These are phyloP conservation scores for Heliothis virescens DNA, from an alignment of 1,140 invertebrate genomes.

Conservation along the genomic window DNA sequence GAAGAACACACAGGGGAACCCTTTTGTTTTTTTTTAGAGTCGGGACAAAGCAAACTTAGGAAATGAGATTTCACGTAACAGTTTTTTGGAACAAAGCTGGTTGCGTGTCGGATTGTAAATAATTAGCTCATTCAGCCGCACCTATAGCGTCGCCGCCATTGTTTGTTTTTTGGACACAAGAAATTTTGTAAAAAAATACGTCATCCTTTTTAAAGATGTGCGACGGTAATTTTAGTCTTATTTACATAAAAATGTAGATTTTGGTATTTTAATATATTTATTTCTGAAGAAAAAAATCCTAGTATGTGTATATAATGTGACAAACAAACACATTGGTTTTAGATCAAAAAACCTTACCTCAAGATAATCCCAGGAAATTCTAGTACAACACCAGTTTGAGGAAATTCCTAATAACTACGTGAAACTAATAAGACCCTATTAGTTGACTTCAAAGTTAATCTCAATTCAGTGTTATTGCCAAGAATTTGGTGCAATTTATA, in stretches of 20 bases:
- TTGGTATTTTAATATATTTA: slow-evolving; percentile 5
- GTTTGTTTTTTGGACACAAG: slow-evolving; percentile 70
- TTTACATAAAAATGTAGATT: slow-evolving; percentile 12
- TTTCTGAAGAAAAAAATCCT: not conserved
- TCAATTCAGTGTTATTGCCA: slow-evolving; percentile 46
- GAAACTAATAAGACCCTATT: slow-evolving; percentile 43
- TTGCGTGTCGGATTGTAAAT: slow-evolving; percentile 82
- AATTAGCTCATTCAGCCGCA: slow-evolving; percentile 79
- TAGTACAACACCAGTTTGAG: not conserved
- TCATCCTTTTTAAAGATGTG: slow-evolving; percentile 58
- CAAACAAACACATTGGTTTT: not conserved
- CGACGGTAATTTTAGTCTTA: slow-evolving; percentile 9
- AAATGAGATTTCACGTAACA: slow-evolving; percentile 81
- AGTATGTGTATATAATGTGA: too few relatives aligned
- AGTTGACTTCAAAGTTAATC: slow-evolving; percentile 60
- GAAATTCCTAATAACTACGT: slow-evolving; percentile 23
- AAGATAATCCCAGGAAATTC: not conserved
- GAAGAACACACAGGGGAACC: slow-evolving; percentile 60
- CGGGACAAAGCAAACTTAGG: slow-evolving; percentile 73
- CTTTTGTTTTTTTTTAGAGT: slow-evolving; percentile 67
- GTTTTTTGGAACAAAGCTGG: slow-evolving; percentile 70
- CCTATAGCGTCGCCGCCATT: slow-evolving; percentile 69
- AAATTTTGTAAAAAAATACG: slow-evolving; percentile 66
- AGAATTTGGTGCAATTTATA: slow-evolving; percentile 69
- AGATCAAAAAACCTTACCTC: not conserved